Evolutionary conservation across 1,140 invertebrate species (phyloP), one percentile per base, ranked within the genome.

Genomic region (Subanguina moxae): DNA sequence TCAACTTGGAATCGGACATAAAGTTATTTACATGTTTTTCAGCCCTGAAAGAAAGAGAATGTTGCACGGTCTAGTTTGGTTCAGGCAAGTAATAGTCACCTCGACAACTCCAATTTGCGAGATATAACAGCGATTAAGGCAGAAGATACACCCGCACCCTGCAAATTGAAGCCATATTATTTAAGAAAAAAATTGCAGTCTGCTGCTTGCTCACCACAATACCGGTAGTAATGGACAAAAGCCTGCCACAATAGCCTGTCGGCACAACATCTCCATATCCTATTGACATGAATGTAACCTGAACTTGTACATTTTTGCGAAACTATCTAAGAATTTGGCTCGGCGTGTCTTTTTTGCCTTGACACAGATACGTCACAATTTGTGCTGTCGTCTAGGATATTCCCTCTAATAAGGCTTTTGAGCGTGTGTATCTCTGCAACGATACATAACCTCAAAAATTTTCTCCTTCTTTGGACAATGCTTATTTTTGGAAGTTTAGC

Each of bases 251-350:
- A 57, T 82, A 82, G 23, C 76, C 79, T 13, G 70, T 73, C 23
- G 66, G 62, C 28, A 83, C 80, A 19, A 82, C 69, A 57, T 82
- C 79, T 17, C 81, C 80, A 62, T 82, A 82, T 11, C 80, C 79
- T 30, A 82, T 83, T 27, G 78, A 82, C 77, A 82, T 82, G 62
- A 82, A 82, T 13, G 80, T 83, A 21, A 82, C 84, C 25, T 83
- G 0, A 38, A 70, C 9, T 76, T 46, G 66, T 11, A 11, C 11
- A 5, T 38, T 38, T 38, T 38, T 38, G 32, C 11, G 32, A 38
- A 38, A 5, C 11, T 38, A 5, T 38, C 3, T 5, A 38, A 38
- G 32, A 38, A 11, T 38, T 38, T n/a, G n/a, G n/a, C n/a, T n/a
- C n/a, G n/a, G n/a, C n/a, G n/a, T n/a, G n/a, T n/a, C n/a, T n/a